A percentile compares a stretch with the other conserved stretches of the same genome.
These are phyloP conservation scores for Enchytraeus crypticus DNA, from an alignment of 2,888 invertebrate species.

Conservation along the genomic window DNA sequence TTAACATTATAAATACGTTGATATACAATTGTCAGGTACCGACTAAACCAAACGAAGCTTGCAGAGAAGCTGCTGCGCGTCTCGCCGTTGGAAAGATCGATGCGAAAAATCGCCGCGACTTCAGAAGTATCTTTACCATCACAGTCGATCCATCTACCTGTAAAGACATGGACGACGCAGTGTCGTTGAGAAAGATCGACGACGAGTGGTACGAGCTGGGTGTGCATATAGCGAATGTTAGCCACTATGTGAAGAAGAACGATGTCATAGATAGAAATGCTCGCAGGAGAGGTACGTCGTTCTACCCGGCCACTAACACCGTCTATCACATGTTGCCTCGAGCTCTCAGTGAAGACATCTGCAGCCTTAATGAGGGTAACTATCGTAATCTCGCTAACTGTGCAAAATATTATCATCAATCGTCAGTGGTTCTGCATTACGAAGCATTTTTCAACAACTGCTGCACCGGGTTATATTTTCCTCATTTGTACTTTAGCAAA, in stretches of 20 bases:
- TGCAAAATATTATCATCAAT: too few species aligned
- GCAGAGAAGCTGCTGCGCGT: neutral
- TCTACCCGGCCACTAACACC: conserved; percentile 46
- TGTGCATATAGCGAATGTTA: conserved; percentile 89
- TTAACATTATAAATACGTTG: too few species aligned
- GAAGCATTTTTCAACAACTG: too few species aligned
- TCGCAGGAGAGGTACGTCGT: conserved; percentile 63
- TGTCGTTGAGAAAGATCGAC: conserved; percentile 64
- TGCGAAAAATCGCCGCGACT: conserved; percentile 33
- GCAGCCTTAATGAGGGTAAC: conserved; percentile 49
- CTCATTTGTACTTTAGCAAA: too few species aligned
- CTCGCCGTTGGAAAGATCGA: neutral
- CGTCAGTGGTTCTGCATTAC: too few species aligned
- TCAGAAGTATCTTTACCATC: conserved; percentile 59
- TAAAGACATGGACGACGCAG: conserved; percentile 84
- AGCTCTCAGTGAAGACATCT: conserved; percentile 62
- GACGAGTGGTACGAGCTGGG: conserved; percentile 59
- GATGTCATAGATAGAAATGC: conserved; percentile 61
- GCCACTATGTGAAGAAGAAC: conserved; percentile 66
- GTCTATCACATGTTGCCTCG: conserved; percentile 78
- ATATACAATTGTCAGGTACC: too few species aligned
- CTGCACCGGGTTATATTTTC: too few species aligned
- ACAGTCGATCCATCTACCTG: conserved; percentile 88
- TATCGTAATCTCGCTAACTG: neutral
- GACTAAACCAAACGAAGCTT: conserved; percentile 72